Evolutionary conservation across 2,113 vertebrate species (phyloP).

Genomic region (Zeus faber): DNA sequence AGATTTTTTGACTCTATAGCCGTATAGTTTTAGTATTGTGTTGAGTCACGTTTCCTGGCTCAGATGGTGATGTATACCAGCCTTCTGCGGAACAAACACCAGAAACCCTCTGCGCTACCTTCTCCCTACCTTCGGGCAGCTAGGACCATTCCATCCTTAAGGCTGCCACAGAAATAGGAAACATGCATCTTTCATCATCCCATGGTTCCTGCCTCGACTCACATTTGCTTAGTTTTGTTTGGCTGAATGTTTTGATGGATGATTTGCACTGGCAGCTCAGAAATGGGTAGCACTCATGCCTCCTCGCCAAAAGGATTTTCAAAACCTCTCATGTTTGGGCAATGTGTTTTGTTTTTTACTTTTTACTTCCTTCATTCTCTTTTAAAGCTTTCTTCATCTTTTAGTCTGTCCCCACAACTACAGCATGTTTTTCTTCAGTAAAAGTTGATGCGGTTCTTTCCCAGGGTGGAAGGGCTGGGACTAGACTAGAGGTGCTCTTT

Average conservation of each 20-base stretch:
- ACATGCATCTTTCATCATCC: conserved; percentile 24
- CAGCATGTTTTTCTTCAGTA: conserved; percentile 34
- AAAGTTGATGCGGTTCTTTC: conserved; percentile 24
- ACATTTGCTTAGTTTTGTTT: conserved; percentile 28
- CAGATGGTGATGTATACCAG: conserved; percentile 21
- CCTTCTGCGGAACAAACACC: conserved; percentile 24
- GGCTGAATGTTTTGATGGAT: conserved; percentile 13
- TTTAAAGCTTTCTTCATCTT: conserved; percentile 33
- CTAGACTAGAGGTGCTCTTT: too few relatives aligned
- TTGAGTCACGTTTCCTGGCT: conserved; percentile 12
- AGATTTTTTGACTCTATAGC: too few relatives aligned
- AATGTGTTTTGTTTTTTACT: conserved; percentile 3
- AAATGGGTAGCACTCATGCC: conserved; percentile 14
- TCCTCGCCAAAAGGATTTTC: conserved; percentile 16
- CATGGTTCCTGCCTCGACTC: conserved; percentile 14
- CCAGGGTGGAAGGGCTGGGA: too few relatives aligned
- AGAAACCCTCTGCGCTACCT: conserved; percentile 20
- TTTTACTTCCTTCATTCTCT: conserved; percentile 6
- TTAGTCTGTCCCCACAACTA: conserved; percentile 43
- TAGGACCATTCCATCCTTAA: conserved; percentile 37
- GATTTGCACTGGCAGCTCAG: conserved; percentile 16
- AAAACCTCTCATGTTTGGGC: conserved; percentile 26
- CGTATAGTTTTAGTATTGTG: neutral
- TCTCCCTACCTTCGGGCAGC: conserved; percentile 26
- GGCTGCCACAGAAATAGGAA: conserved; percentile 6